These are phyloP conservation scores for Argyra leucocephala DNA, from an alignment of 2,888 invertebrate genomes.

Conservation along the genomic window DNA sequence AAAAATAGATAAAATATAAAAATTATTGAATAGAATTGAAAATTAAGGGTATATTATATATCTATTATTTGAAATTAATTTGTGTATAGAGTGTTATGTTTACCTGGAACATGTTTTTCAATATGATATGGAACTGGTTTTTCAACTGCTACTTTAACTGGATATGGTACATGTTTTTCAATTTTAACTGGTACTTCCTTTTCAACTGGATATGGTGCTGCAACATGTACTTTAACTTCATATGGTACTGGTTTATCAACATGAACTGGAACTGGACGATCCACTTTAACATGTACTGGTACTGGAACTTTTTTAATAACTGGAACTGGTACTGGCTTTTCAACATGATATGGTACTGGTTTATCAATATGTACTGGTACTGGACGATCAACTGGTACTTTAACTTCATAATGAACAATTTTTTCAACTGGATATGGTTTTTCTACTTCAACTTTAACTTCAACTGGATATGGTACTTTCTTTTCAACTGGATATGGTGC, in stretches of 20 bases:
- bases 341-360: slow-evolving; percentile 57
- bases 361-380: slow-evolving; percentile 53
- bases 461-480: slow-evolving; percentile 55
- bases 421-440: slow-evolving; percentile 66
- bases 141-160: slow-evolving; percentile 58
- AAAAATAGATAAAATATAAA: neutral
- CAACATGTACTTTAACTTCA: slow-evolving; percentile 59
- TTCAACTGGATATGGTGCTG: slow-evolving; percentile 59
- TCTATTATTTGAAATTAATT: neutral
- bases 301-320: slow-evolving; percentile 53
- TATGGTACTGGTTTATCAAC: slow-evolving; percentile 68
- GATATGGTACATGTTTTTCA: slow-evolving; percentile 60
- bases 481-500: slow-evolving; percentile 64
- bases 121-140: slow-evolving; percentile 65
- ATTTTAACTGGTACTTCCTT: slow-evolving; percentile 57
- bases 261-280: slow-evolving; percentile 55
- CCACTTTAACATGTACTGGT: slow-evolving; percentile 55
- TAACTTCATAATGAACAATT: slow-evolving; percentile 62
- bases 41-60: neutral
- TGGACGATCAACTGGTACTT: slow-evolving; percentile 57
- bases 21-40: neutral
- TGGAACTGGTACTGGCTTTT: slow-evolving; percentile 55
- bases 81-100: neutral
- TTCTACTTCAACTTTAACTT: slow-evolving; percentile 65
- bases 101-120: slow-evolving; percentile 59